Conservation (phyloP, 2,113 vertebrate species). For the Periophthalmodon schlosseri region DNA sequence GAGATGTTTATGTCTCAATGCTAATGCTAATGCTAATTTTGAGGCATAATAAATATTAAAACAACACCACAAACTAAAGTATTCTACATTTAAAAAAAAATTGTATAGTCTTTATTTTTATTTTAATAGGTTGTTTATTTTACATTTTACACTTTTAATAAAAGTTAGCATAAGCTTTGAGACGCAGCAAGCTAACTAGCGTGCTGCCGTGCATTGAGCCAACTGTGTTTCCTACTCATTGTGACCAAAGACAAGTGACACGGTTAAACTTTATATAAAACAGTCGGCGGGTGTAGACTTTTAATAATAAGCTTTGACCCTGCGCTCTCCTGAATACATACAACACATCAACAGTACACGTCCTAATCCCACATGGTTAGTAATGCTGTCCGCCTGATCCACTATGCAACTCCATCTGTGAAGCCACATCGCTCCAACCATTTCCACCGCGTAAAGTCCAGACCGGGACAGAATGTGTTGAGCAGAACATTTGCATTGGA, state of each 20-base stretch:
- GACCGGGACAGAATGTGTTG: slow-evolving; percentile 56
- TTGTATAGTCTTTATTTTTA: too few relatives aligned
- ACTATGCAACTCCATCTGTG: slow-evolving; percentile 73
- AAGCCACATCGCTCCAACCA: slow-evolving; percentile 70
- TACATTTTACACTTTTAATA: neutral
- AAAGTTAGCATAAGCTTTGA: too few relatives aligned
- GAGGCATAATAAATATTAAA: too few relatives aligned
- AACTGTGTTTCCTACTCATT: neutral
- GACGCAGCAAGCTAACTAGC: too few relatives aligned
- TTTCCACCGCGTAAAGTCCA: slow-evolving; percentile 74
- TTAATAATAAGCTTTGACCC: slow-evolving; percentile 65
- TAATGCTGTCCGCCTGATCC: slow-evolving; percentile 56
- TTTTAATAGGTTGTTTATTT: too few relatives aligned
- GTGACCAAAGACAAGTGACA: neutral
- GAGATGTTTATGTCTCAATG: too few relatives aligned
- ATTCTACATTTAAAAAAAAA: too few relatives aligned
- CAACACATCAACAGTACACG: slow-evolving; percentile 69
- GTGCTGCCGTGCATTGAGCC: neutral
- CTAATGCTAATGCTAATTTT: too few relatives aligned
- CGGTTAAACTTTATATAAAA: neutral
- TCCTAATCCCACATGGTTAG: slow-evolving; percentile 70
- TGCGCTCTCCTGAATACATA: slow-evolving; percentile 69
- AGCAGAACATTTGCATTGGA: slow-evolving; percentile 71
- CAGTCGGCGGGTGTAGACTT: neutral
- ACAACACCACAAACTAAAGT: too few relatives aligned